Base-by-base conservation (phyloP, 2,888 invertebrate species). In the Cremastinae sp. region DNA sequence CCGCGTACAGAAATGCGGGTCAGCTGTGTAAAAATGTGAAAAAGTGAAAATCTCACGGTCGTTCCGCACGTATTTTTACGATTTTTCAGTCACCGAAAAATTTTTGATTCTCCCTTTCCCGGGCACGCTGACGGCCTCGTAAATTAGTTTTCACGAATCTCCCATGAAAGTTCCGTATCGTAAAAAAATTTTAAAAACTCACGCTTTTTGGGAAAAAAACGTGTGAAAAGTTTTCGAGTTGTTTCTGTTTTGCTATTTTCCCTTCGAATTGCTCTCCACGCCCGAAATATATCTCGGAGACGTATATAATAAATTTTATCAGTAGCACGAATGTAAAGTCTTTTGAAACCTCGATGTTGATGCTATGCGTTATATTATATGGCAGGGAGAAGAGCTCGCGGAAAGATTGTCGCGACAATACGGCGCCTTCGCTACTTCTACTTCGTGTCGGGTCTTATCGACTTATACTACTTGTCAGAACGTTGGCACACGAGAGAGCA, bases 351-450 rank as follows among this genome's bases (percentile, higher is more conserved):
- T 12, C 9, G 9, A 1, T 12, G 20, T 58, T 20, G 58, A 58
- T 58, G 38, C 18, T 9, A 38, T 20, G 36, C 41, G 41, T 10
- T 41, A 41, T 16, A 41, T 58, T 28, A 28, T 28, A 28, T 5
- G 28, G 28, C 28, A 5, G 28, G 28, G 28, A 70, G 34, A 9
- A 58, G 8, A 3, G 16, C 20, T 38, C 16, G 38, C 28, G 34
- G 16, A 58, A 18, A 45, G 51, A 69, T 69, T 12, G 69, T 58
- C 71, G 68, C 72, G 75, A 68, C 72, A 64, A 47, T 53, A 10
- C 51, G 75, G 72, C 75, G 75, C 75, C 72, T 41, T 41, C 53
- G 56, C 72, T 69, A 72, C 64, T 72, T 45, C 20, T 10, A n/a
- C 45, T 43, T 2, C 22, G 20, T 34, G 72, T 72, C 75, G 45